A percentile compares a stretch with the other conserved stretches of the same genome.
Evolutionary conservation across 2,113 vertebrate species (phyloP).

Genomic region (Psilopogon haemacephalus): DNA sequence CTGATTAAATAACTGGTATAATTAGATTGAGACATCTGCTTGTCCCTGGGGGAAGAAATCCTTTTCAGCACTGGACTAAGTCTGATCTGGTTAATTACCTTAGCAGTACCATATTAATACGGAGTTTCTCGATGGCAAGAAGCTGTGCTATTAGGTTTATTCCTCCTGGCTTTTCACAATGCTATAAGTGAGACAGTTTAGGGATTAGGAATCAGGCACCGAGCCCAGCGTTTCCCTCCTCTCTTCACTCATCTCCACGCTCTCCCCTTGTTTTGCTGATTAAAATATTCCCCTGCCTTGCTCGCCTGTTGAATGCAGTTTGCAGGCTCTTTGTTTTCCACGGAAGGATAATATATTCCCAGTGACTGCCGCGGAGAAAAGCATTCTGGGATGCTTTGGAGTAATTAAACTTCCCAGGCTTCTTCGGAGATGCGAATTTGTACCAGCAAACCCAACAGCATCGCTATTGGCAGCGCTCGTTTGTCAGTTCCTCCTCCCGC

Average conservation of each 20-base stretch:
- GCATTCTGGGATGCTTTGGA: background rate
- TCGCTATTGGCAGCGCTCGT: background rate
- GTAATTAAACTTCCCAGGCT: background rate
- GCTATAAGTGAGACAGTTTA: background rate
- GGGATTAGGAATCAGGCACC: slow-evolving; percentile 7
- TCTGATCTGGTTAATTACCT: slow-evolving; percentile 62
- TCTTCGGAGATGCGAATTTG: background rate
- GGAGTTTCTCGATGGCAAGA: background rate
- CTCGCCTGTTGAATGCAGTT: background rate
- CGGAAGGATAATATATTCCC: background rate
- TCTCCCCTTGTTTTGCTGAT: background rate
- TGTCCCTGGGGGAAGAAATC: slow-evolving; percentile 49
- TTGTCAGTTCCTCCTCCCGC: background rate
- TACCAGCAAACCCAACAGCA: background rate
- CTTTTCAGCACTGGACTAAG: slow-evolving; percentile 47
- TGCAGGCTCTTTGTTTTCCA: background rate
- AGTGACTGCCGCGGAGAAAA: background rate
- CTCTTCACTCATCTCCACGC: background rate
- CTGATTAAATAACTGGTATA: slow-evolving; percentile 65
- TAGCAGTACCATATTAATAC: slow-evolving; percentile 28
- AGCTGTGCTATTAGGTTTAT: background rate
- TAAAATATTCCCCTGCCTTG: background rate
- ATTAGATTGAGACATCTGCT: slow-evolving; percentile 59
- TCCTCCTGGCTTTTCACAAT: slow-evolving; percentile 19
- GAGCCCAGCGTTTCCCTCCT: background rate